Evolutionary conservation across 1,140 invertebrate species (phyloP).

Genomic region (Heliconius nattereri): DNA sequence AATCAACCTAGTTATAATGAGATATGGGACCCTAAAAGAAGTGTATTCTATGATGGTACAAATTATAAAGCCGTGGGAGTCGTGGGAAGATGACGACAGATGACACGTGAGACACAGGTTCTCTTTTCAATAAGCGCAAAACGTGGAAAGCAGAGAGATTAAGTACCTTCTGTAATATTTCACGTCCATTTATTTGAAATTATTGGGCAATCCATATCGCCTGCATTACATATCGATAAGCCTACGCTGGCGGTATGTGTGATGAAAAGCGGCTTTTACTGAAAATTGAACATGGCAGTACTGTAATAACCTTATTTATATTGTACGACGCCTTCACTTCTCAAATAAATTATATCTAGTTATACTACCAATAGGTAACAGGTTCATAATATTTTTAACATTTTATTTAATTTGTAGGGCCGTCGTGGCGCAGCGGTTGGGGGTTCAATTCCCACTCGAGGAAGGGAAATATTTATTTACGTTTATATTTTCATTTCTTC

Average conservation of each 20-base stretch:
- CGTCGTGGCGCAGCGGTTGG: no score
- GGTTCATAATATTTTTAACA: background rate
- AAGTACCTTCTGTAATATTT: background rate
- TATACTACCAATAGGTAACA: background rate
- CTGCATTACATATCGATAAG: constrained; percentile 10
- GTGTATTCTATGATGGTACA: no score
- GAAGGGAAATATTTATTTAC: no score
- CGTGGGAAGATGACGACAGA: no score
- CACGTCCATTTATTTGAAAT: background rate
- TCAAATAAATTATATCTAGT: background rate
- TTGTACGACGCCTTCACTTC: background rate
- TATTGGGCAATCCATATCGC: constrained; percentile 6
- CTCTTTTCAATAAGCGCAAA: background rate
- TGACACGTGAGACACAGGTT: background rate
- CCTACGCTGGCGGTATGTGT: background rate
- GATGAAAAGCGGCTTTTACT: constrained; percentile 15
- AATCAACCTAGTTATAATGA: no score
- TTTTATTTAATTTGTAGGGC: no score
- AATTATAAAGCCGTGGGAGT: no score
- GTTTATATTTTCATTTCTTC: no score
- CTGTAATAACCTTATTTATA: constrained; percentile 8
- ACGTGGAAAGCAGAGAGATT: background rate
- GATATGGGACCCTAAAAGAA: no score
- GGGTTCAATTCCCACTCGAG: no score
- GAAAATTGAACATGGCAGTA: constrained; percentile 8